phyloP scores from a whole-genome alignment of 1,140 invertebrate species.

The Mycetomoellerius zeteki region DNA sequence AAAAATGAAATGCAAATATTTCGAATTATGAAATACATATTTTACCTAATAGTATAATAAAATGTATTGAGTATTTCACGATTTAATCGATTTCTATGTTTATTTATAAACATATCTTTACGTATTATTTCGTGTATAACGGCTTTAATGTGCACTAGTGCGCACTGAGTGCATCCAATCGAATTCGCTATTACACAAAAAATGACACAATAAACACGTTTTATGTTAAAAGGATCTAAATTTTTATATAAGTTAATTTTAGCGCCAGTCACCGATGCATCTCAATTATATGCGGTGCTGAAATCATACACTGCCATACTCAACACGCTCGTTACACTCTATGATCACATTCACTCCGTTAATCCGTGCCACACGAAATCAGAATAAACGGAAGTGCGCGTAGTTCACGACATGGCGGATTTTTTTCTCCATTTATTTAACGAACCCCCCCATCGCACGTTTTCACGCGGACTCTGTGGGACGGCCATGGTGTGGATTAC shows the following conservation, averaged over 20 bases:
- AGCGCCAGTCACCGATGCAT: not conserved
- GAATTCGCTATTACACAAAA: not conserved
- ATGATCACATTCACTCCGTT: slow-evolving; percentile 15
- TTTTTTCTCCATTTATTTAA: slow-evolving; percentile 51
- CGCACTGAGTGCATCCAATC: too few relatives aligned
- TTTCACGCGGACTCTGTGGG: slow-evolving; percentile 23
- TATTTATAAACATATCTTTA: too few relatives aligned
- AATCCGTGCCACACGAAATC: slow-evolving; percentile 14
- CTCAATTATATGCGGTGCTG: not conserved
- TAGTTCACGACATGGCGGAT: slow-evolving; percentile 5
- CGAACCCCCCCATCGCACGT: slow-evolving; percentile 22
- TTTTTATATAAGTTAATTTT: not conserved
- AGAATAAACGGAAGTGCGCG: slow-evolving; percentile 43
- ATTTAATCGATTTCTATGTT: too few relatives aligned
- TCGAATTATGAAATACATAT: too few relatives aligned
- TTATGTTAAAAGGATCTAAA: not conserved
- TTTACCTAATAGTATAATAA: too few relatives aligned
- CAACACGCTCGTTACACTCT: slow-evolving; percentile 21
- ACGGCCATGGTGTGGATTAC: slow-evolving; percentile 69
- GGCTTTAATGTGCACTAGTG: too few relatives aligned
- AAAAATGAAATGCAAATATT: too few relatives aligned
- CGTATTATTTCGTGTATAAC: too few relatives aligned
- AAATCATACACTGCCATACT: slow-evolving; percentile 8
- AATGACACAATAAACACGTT: not conserved
- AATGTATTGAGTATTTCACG: too few relatives aligned